Percentiles rank a stretch among this genome's conserved stretches.
phyloP scores from a whole-genome alignment of 1,140 invertebrate species.

The Meloidogyne hapla region DNA sequence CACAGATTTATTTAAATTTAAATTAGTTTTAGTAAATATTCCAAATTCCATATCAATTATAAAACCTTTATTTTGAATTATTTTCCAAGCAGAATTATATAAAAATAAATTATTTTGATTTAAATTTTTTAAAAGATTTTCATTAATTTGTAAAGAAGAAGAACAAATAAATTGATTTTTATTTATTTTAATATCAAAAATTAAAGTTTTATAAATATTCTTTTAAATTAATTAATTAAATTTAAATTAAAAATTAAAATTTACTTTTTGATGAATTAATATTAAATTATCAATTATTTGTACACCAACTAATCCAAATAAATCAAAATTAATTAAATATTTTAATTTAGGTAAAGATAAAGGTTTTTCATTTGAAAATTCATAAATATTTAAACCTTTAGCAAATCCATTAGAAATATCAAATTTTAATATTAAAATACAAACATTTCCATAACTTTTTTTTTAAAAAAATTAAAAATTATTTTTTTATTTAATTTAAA shows the following conservation, averaged over 20 bases:
- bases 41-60: conserved; percentile 21
- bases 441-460: conserved; percentile 20
- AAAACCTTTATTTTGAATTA: background rate
- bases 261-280: conserved; percentile 21
- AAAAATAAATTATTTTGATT: background rate
- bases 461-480: background rate
- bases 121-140: background rate
- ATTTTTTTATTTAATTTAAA: background rate
- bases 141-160: background rate
- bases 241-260: conserved; percentile 8
- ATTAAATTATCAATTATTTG: conserved; percentile 24
- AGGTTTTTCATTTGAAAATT: conserved; percentile 6
- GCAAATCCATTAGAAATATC: conserved; percentile 12
- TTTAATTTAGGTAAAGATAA: background rate
- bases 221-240: background rate
- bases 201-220: conserved; percentile 9
- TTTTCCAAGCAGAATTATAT: conserved; percentile 23
- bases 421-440: conserved; percentile 22
- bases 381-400: conserved; percentile 14
- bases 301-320: conserved; percentile 21
- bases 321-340: background rate
- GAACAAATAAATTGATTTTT: background rate
- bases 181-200: conserved; percentile 9
- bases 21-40: background rate
- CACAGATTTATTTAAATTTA: background rate